Evolutionary conservation across 2,113 vertebrate genomes (phyloP), one percentile per base, ranked within the genome.

Genomic region (Nesoenas mayeri): DNA sequence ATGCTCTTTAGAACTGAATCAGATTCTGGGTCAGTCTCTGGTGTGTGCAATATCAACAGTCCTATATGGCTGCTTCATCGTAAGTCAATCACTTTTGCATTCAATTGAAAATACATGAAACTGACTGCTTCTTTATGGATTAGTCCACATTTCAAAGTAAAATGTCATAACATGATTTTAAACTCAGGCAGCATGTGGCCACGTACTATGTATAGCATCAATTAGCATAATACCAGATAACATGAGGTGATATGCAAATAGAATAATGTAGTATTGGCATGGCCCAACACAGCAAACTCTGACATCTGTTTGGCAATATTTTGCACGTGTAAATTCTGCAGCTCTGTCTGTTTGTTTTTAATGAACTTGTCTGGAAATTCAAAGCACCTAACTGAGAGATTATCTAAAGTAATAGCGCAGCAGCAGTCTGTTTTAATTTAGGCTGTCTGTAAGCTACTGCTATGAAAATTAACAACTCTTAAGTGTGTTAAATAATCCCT

Each of bases 401-500:
- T 97, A 96, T 87, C 93, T 82, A 51, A 94, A 95, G 84, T 88
- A 97, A 89, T 69, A 95, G 44, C 95, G 83, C 95, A 96, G 91
- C 91, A 95, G 93, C 91, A 91, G 94, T 96, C 95, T 95, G 90
- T 91, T 97, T 96, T 96, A 97, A 97, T 97, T 97, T 97, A 95
- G 88, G 70, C 44, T 96, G 93, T 94, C 97, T 95, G 82, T 36
- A 89, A 95, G 87, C 4, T 93, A 90, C 79, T 96, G 95, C 93
- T 94, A 96, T 80, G 94, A 96, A 97, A 97, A 96, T 97, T 97
- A 97, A 96, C 96, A 97, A 87, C 94, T 93, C 92, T 97, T 97
- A 96, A 96, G 97, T 83, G 89, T 94, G 86, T 91, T 97, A 97
- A 97, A 95, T 95, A 96, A 96, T 96, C 91, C 93, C 93, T 85